phyloP scores from a whole-genome alignment of 53 echinoderm and acorn worm genomes.

The Arbacia lixula region DNA sequence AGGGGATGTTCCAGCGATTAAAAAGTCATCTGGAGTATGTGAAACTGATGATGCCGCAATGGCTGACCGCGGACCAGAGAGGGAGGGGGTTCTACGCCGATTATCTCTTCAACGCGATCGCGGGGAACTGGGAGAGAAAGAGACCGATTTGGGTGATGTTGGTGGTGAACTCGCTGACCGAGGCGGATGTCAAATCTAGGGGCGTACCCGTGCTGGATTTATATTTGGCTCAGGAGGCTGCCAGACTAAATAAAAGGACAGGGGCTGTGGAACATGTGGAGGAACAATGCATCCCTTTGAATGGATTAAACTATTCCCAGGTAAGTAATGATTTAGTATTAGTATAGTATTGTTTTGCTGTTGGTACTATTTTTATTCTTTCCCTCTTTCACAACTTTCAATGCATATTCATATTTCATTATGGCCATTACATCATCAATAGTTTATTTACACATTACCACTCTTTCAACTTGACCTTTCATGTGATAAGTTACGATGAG shows the following conservation, averaged over 20 bases:
- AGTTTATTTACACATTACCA: no score
- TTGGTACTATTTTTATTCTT: no score
- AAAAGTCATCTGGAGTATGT: slow-evolving; percentile 93
- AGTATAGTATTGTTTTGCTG: no score
- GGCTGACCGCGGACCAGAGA: slow-evolving; percentile 85
- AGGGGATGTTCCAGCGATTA: slow-evolving; percentile 79
- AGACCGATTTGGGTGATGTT: slow-evolving; percentile 98
- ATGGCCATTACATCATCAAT: no score
- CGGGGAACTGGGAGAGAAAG: slow-evolving; percentile 97
- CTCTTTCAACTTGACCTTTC: no score
- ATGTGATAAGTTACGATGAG: no score
- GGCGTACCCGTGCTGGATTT: slow-evolving; percentile 96
- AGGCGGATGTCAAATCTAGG: slow-evolving; percentile 89
- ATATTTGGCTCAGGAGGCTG: slow-evolving; percentile 90
- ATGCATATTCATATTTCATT: no score
- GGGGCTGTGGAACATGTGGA: slow-evolving; percentile 94
- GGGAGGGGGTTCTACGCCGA: slow-evolving; percentile 90
- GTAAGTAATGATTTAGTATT: no score
- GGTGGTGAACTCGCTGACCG: slow-evolving; percentile 93
- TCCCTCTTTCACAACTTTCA: no score
- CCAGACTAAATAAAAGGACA: slow-evolving; percentile 83
- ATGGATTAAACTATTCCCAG: slow-evolving; percentile 95
- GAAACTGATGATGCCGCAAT: slow-evolving; percentile 90
- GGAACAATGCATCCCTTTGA: slow-evolving; percentile 94
- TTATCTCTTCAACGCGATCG: slow-evolving; percentile 91